Conservation (phyloP, 2,888 invertebrate genomes). For the Hirtodrosophila trivittata region DNA sequence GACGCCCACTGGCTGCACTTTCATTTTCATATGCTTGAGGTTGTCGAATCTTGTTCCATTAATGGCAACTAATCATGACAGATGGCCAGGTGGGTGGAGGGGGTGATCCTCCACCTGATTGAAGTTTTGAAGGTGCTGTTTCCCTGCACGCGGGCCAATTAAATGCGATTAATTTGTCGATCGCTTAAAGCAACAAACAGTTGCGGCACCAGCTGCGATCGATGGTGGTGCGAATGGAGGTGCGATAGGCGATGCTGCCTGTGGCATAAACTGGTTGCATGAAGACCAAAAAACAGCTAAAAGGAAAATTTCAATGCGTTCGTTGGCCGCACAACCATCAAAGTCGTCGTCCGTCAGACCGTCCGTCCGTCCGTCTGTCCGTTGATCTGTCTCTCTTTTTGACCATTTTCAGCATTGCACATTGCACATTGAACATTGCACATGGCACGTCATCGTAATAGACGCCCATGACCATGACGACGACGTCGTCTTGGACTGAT, state of each 20-base stretch:
- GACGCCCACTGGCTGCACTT: slow-evolving; percentile 43
- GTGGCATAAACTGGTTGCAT: slow-evolving; percentile 64
- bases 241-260: slow-evolving; percentile 14
- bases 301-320: slow-evolving; percentile 71
- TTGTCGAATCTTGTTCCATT: slow-evolving; percentile 23
- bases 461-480: slow-evolving; percentile 78
- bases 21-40: slow-evolving; percentile 55
- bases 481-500: slow-evolving; percentile 21
- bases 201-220: slow-evolving; percentile 37
- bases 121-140: slow-evolving; percentile 39
- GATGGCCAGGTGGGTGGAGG: background rate
- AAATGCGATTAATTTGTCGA: slow-evolving; percentile 75
- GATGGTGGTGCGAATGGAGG: slow-evolving; percentile 5
- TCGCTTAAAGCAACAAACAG: slow-evolving; percentile 24
- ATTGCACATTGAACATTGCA: slow-evolving; percentile 33
- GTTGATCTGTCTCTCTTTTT: slow-evolving; percentile 21
- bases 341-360: no score
- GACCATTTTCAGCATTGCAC: slow-evolving; percentile 58
- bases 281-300: slow-evolving; percentile 44
- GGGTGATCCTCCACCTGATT: slow-evolving; percentile 21
- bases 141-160: slow-evolving; percentile 56
- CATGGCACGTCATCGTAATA: slow-evolving; percentile 66
- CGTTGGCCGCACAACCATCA: slow-evolving; percentile 62
- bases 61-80: slow-evolving; percentile 13
- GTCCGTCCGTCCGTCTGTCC: slow-evolving; percentile 22